Evolutionary conservation across 2,888 invertebrate species (phyloP).

Genomic region (Hesperia comma): DNA sequence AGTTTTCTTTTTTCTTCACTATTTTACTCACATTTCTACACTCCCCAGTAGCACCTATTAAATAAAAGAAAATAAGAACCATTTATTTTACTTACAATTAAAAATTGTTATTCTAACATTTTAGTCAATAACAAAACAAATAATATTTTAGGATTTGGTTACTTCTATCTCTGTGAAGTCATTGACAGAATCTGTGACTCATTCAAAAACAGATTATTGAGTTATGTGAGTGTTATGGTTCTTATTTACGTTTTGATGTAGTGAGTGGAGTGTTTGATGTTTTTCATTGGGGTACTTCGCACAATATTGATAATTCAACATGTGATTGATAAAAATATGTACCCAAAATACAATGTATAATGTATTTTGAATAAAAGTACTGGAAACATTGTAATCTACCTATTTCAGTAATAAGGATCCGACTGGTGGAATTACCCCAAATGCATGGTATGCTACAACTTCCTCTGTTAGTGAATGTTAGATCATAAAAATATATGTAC

Average conservation of each 20-base stretch:
- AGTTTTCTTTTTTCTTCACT: constrained; percentile 13
- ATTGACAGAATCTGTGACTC: not conserved
- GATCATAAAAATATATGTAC: not conserved
- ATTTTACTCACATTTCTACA: constrained; percentile 15
- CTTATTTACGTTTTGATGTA: not conserved
- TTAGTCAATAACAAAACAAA: not conserved
- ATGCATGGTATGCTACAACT: not conserved
- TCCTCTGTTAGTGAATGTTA: not conserved
- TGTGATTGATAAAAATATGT: no score
- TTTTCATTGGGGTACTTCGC: not conserved
- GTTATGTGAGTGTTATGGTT: not conserved
- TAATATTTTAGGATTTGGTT: not conserved
- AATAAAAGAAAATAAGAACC: not conserved
- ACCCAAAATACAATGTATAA: no score
- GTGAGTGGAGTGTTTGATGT: not conserved
- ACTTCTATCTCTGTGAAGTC: no score
- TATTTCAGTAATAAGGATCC: not conserved
- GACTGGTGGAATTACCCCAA: not conserved
- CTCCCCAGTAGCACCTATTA: not conserved
- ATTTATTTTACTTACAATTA: not conserved
- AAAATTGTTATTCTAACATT: not conserved
- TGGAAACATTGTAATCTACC: no score
- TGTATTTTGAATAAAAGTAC: no score
- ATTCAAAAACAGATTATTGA: not conserved
- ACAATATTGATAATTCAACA: not conserved